Evolutionary conservation across 2,113 vertebrate species (phyloP), one percentile per base, ranked within the genome.

Genomic region (Ascaphus truei): DNA sequence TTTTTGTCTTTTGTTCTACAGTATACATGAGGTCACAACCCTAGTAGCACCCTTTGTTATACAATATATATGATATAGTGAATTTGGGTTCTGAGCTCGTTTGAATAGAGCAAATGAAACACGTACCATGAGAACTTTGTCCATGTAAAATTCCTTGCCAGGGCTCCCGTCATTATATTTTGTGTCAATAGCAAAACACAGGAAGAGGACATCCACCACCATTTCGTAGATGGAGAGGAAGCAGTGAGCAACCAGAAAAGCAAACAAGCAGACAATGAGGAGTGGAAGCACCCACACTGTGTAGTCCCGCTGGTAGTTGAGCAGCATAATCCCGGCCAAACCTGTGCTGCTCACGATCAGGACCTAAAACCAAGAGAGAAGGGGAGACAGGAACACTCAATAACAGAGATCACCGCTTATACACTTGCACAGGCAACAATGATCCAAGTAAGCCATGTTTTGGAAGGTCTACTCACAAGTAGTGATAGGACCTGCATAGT

Each of bases 181-280:
- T 71, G 94, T 98, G 88, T 99, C 96, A 52, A 99, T 87, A 83
- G 97, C 97, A 74, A 99, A 99, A 86, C 97, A 99, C 69, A 98
- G 93, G 86, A 99, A 99, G 23, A 99, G 91, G 52, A 98, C 97
- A 76, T 98, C 96, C 85, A 99, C 97, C 67, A 98, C 97, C 73
- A 98, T 96, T 91, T 98, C 96, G 30, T 96, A 98, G 84, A 98
- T 90, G 76, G 96, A 98, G 83, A 99, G 94, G 91, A 99, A 99
- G 87, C 96, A 99, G 84, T 98, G 97, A 60, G 97, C 95, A 76
- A 96, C 96, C 81, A 99, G 87, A 89, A 99, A 99, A 76, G 96
- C 92, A 81, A 98, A 98, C 73, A 98, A 92, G 87, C 95, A 96
- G 81, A 98, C 94, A 74, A 98, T 95, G 83, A 94, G 73, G 65